Conservation (phyloP, 2,797 vertebrate genomes). For the Lagothrix lagotricha region DNA sequence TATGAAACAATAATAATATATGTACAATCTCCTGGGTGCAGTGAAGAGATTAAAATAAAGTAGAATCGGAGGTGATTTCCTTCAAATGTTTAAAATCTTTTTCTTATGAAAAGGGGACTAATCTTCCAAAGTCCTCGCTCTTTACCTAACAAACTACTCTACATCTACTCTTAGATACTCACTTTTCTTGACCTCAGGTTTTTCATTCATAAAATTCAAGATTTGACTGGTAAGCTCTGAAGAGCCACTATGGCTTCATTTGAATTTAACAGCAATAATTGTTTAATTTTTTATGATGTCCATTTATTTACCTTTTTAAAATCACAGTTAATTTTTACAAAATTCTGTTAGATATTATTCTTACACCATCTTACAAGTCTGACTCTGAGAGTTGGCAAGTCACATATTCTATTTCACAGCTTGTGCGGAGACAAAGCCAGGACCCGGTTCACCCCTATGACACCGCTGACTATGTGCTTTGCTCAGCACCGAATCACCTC, state of each 20-base stretch:
- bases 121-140: background rate
- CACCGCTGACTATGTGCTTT: rapidly evolving
- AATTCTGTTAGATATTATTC: background rate
- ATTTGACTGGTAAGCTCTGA: background rate
- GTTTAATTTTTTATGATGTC: background rate
- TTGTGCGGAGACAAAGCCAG: background rate
- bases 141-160: background rate
- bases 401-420: background rate
- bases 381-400: background rate
- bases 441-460: background rate
- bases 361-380: background rate
- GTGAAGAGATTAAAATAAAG: background rate
- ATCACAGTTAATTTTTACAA: constrained; percentile 5
- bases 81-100: constrained; percentile 8
- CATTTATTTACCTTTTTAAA: background rate
- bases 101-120: background rate
- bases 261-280: background rate
- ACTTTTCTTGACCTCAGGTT: background rate
- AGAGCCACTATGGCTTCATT: background rate
- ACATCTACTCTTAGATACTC: background rate
- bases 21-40: background rate
- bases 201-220: background rate
- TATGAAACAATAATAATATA: background rate
- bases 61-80: background rate
- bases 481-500: too few species aligned